Evolutionary conservation across 2,888 invertebrate species (phyloP).

Genomic region (Teleiodes luculella): DNA sequence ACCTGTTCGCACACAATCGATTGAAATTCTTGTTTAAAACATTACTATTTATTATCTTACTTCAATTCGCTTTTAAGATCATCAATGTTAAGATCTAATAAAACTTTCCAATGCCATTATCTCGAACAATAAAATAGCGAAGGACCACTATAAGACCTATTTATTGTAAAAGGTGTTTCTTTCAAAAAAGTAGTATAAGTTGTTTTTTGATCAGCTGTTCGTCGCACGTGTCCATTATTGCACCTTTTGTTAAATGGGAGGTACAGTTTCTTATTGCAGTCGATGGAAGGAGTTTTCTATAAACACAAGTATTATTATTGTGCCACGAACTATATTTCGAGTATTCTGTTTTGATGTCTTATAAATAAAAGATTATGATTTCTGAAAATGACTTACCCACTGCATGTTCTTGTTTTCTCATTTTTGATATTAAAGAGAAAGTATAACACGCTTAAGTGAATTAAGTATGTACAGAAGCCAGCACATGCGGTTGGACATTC

Average conservation of each 20-base stretch:
- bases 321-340: too few relatives aligned
- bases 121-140: slow-evolving; percentile 4
- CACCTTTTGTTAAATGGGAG: slow-evolving; percentile 4
- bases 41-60: background rate
- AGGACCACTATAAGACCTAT: slow-evolving; percentile 15
- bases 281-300: background rate
- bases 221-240: background rate
- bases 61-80: background rate
- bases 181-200: slow-evolving; percentile 34
- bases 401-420: too few relatives aligned
- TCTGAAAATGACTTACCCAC: too few relatives aligned
- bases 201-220: slow-evolving; percentile 1
- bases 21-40: background rate
- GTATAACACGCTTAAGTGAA: too few relatives aligned
- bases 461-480: too few relatives aligned
- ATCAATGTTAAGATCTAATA: too few relatives aligned
- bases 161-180: slow-evolving; percentile 23
- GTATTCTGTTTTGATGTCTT: too few relatives aligned
- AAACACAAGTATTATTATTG: background rate
- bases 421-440: too few relatives aligned
- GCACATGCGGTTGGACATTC: too few relatives aligned
- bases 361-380: too few relatives aligned
- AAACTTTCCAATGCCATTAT: slow-evolving; percentile 1
- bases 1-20: background rate
- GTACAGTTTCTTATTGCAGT: background rate